A percentile compares a stretch with the other conserved stretches of the same genome.
Evolutionary conservation across 2,888 invertebrate species (phyloP).

Genomic region (Octonoba sinensis): DNA sequence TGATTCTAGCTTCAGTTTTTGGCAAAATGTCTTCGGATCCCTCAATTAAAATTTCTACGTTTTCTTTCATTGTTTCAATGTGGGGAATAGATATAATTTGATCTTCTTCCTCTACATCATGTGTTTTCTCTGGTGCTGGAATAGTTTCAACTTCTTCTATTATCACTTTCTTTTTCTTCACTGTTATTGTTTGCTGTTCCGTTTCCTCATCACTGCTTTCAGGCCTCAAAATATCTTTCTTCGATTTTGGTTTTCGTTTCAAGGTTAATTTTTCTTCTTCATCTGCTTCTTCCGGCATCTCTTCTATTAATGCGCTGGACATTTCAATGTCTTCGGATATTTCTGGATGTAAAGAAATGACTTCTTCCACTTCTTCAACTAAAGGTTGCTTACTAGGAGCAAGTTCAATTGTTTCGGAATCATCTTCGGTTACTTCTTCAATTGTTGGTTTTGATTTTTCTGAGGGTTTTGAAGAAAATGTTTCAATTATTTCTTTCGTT

Average conservation of each 20-base stretch:
- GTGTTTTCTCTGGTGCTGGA: slow-evolving; percentile 22
- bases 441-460: slow-evolving; percentile 51
- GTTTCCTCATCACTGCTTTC: slow-evolving; percentile 49
- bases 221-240: slow-evolving; percentile 31
- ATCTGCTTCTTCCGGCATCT: slow-evolving; percentile 46
- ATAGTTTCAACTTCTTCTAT: slow-evolving; percentile 54
- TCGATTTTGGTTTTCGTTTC: slow-evolving; percentile 56
- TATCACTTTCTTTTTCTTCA: slow-evolving; percentile 68
- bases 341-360: slow-evolving; percentile 30
- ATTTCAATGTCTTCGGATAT: slow-evolving; percentile 37
- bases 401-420: slow-evolving; percentile 26
- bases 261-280: slow-evolving; percentile 46
- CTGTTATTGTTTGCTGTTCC: slow-evolving; percentile 31
- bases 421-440: slow-evolving; percentile 59
- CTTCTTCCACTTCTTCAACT: slow-evolving; percentile 55
- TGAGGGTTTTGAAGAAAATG: slow-evolving; percentile 34
- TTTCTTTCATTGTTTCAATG: slow-evolving; percentile 36
- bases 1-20: slow-evolving; percentile 50
- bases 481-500: slow-evolving; percentile 61
- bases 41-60: slow-evolving; percentile 62
- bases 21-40: slow-evolving; percentile 65
- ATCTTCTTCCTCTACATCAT: slow-evolving; percentile 19
- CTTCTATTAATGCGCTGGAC: slow-evolving; percentile 44
- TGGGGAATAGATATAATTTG: slow-evolving; percentile 41
- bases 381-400: slow-evolving; percentile 53